These are phyloP conservation scores for Polia nebulosa DNA, from an alignment of 2,888 invertebrate genomes.

Conservation along the genomic window DNA sequence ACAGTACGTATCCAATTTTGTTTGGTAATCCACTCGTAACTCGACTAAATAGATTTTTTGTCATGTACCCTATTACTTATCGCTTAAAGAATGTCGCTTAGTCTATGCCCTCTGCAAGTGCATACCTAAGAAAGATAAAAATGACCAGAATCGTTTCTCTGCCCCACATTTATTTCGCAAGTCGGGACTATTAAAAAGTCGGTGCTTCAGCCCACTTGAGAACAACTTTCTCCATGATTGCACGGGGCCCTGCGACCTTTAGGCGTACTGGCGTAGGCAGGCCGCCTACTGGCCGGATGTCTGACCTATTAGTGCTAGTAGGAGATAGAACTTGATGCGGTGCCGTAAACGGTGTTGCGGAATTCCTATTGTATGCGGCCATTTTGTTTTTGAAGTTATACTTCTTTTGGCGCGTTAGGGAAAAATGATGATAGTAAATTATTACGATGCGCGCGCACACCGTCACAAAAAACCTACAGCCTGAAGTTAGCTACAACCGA, in stretches of 20 bases:
- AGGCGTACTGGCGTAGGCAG: constrained; percentile 53
- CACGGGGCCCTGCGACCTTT: constrained; percentile 54
- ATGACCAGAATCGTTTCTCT: background rate
- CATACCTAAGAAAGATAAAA: background rate
- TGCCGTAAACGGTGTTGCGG: background rate
- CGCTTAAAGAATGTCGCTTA: too few relatives aligned
- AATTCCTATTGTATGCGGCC: background rate
- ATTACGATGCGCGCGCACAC: too few relatives aligned
- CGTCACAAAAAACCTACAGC: too few relatives aligned
- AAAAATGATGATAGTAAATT: too few relatives aligned
- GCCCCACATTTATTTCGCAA: constrained; percentile 40
- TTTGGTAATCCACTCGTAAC: too few relatives aligned
- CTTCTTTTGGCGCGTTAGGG: too few relatives aligned
- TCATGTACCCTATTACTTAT: too few relatives aligned
- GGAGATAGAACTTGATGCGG: background rate
- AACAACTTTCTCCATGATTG: constrained; percentile 61
- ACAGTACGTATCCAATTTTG: too few relatives aligned
- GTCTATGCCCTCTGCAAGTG: too few relatives aligned
- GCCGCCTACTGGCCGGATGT: constrained; percentile 52
- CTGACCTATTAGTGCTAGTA: constrained; percentile 30
- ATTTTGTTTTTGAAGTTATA: too few relatives aligned
- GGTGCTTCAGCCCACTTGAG: constrained; percentile 32
- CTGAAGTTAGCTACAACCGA: too few relatives aligned
- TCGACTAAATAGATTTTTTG: too few relatives aligned
- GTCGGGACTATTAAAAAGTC: constrained; percentile 31